Evolutionary conservation across 2,797 vertebrate species (phyloP).

Genomic region (Siniperca scherzeri): DNA sequence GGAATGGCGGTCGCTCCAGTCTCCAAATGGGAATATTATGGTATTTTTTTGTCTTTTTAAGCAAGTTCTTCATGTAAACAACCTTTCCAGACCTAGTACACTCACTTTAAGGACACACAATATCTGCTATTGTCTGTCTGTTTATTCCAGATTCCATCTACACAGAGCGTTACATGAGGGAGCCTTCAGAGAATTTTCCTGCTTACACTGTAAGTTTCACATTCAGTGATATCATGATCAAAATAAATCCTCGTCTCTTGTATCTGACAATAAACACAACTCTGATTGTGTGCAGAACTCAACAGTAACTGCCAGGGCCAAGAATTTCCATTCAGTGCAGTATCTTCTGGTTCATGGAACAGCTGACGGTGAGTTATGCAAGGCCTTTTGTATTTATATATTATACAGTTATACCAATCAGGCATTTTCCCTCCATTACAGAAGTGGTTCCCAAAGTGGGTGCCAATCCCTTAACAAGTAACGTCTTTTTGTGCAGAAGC

Average conservation of each 20-base stretch:
- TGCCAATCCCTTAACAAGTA: no score
- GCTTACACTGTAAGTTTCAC: constrained; percentile 88
- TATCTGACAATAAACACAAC: neutral
- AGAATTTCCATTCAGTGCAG: constrained; percentile 93
- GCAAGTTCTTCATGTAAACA: neutral
- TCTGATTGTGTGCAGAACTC: constrained; percentile 88
- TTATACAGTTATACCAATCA: neutral
- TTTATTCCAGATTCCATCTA: constrained; percentile 91
- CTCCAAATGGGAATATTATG: constrained; percentile 97
- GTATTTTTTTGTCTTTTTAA: constrained; percentile 77
- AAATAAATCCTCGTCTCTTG: neutral
- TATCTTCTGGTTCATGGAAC: constrained; percentile 98
- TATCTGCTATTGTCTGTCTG: neutral
- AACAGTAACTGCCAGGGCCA: constrained; percentile 93
- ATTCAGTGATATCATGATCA: neutral
- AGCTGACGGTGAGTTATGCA: constrained; percentile 92
- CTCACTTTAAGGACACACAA: neutral
- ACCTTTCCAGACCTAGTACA: neutral
- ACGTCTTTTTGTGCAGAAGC: no score
- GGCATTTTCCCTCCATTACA: no score
- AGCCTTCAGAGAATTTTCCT: constrained; percentile 85
- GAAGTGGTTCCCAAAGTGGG: no score
- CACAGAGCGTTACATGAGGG: constrained; percentile 96
- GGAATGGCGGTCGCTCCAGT: constrained; percentile 98
- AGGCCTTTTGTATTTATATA: neutral